These are phyloP conservation scores for Dynastes grantii DNA, from an alignment of 2,888 invertebrate species.

Conservation along the genomic window DNA sequence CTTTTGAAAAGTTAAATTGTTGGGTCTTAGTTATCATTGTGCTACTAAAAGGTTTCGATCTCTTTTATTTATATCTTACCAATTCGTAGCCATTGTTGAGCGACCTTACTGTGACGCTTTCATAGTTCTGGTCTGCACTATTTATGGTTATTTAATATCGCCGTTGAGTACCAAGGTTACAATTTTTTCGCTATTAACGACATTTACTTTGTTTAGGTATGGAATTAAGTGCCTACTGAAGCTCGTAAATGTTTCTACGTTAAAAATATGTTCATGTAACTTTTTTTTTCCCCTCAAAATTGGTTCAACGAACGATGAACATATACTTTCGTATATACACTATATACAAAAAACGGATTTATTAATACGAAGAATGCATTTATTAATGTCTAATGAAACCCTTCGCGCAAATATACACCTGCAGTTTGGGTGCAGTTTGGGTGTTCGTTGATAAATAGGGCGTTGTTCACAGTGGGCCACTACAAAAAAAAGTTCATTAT, in stretches of 20 bases:
- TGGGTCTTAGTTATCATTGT: constrained; percentile 65
- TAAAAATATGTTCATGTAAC: too few species aligned
- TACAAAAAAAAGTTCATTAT: too few species aligned
- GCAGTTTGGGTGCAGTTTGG: too few species aligned
- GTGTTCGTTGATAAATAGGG: too few species aligned
- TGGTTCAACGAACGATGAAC: too few species aligned
- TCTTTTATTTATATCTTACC: constrained; percentile 57
- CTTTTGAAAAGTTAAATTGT: constrained; percentile 69
- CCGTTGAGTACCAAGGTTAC: constrained; percentile 20
- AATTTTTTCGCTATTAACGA: not conserved
- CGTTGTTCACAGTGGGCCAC: too few species aligned
- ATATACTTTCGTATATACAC: too few species aligned
- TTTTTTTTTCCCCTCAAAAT: too few species aligned
- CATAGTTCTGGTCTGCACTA: constrained; percentile 38
- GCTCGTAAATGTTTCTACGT: not conserved
- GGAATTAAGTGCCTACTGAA: not conserved
- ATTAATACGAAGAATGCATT: too few species aligned
- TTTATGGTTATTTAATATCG: constrained; percentile 55
- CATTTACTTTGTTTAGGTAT: not conserved
- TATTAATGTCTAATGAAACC: too few species aligned
- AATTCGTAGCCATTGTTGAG: constrained; percentile 54
- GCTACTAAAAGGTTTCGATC: constrained; percentile 56
- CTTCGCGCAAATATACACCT: too few species aligned
- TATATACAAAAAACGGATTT: too few species aligned
- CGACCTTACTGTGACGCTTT: constrained; percentile 53